phyloP scores from a whole-genome alignment of 2,888 invertebrate genomes.

The Noctua janthe region DNA sequence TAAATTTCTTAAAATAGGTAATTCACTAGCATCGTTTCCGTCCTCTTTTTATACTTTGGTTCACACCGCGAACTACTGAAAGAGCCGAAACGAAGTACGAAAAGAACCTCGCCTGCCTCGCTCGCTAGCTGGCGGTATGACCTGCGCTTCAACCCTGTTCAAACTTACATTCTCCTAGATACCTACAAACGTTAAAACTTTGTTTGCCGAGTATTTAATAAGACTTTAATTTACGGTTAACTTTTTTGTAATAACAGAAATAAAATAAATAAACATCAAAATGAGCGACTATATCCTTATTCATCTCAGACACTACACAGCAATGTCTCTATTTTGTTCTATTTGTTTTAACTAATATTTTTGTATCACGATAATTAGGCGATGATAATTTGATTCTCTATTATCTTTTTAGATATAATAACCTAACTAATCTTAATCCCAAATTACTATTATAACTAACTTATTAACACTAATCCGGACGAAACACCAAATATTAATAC shows the following conservation, averaged over 20 bases:
- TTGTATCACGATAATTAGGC: neutral
- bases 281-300: neutral
- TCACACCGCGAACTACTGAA: no score
- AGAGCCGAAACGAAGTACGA: no score
- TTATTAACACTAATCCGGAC: slow-evolving; percentile 27
- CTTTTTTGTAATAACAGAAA: neutral
- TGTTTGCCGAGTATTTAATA: neutral
- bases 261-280: neutral
- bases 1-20: no score
- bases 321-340: neutral
- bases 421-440: neutral
- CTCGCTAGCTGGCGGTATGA: no score
- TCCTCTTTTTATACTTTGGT: no score
- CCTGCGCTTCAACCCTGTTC: neutral
- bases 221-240: neutral
- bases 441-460: slow-evolving; percentile 3
- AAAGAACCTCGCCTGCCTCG: no score
- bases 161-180: neutral
- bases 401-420: neutral
- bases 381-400: neutral
- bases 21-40: no score
- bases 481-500: slow-evolving; percentile 53
- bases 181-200: neutral
- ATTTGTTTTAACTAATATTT: slow-evolving; percentile 4
- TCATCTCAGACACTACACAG: neutral